Conservation (phyloP, 2,113 vertebrate species). For the Neoarius graeffei region DNA sequence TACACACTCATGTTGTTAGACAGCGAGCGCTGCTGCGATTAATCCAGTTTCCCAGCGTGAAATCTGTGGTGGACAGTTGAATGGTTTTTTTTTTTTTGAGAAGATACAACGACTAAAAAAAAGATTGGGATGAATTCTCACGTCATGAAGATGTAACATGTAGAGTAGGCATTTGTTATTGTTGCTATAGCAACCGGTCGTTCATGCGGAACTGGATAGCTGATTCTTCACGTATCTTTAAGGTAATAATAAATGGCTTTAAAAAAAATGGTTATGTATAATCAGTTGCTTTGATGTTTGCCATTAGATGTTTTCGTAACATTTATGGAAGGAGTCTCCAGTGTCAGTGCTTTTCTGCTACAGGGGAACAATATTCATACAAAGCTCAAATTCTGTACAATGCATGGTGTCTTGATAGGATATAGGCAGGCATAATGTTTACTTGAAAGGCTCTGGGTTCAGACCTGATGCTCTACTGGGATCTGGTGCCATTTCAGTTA, state of each 20-base stretch:
- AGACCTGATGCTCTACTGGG: too few relatives aligned
- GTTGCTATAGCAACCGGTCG: background rate
- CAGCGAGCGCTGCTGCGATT: background rate
- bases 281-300: background rate
- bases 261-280: background rate
- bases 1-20: background rate
- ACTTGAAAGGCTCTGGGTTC: too few relatives aligned
- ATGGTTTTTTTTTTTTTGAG: background rate
- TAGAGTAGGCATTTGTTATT: too few relatives aligned
- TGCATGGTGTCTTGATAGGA: too few relatives aligned
- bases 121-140: background rate
- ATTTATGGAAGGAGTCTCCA: background rate
- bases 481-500: too few relatives aligned
- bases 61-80: too few relatives aligned
- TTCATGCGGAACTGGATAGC: background rate
- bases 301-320: background rate
- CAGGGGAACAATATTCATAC: background rate
- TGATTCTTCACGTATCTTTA: background rate
- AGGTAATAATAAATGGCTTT: background rate
- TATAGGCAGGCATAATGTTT: too few relatives aligned
- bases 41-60: background rate
- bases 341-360: background rate
- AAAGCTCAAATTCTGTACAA: too few relatives aligned
- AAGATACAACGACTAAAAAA: background rate
- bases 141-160: too few relatives aligned